These are phyloP conservation scores for Epinotia demarniana DNA, from an alignment of 2,888 invertebrate species.

Conservation along the genomic window DNA sequence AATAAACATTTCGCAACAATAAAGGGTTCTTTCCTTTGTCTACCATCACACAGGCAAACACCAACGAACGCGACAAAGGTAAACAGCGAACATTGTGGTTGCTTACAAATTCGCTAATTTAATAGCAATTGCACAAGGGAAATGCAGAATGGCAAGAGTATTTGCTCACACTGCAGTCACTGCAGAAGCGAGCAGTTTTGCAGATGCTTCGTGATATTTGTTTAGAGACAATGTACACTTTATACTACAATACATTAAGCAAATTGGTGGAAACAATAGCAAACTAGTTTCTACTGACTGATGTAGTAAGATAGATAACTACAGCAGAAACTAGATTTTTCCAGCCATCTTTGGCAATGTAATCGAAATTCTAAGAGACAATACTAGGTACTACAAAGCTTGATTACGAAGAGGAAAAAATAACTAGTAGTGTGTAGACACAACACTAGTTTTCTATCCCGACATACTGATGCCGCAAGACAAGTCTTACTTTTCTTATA, in stretches of 20 bases:
- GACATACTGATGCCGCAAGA: background rate
- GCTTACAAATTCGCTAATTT: constrained; percentile 45
- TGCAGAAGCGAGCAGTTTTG: constrained; percentile 32
- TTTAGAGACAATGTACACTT: constrained; percentile 13
- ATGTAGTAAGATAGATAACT: background rate
- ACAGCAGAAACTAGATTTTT: background rate
- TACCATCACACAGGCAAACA: constrained; percentile 34
- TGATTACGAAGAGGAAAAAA: too few species aligned
- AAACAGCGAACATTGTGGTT: constrained; percentile 41
- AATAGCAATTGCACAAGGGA: constrained; percentile 43
- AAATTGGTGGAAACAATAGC: constrained; percentile 10
- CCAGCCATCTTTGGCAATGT: background rate
- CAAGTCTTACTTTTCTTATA: constrained; percentile 23
- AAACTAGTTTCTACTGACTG: background rate
- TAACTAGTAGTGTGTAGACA: too few species aligned
- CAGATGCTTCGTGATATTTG: constrained; percentile 17
- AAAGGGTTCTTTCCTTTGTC: constrained; percentile 39
- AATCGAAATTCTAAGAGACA: too few species aligned
- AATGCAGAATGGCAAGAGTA: constrained; percentile 41
- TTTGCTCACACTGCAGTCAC: constrained; percentile 39
- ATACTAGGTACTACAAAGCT: too few species aligned
- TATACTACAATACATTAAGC: background rate
- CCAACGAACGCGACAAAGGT: constrained; percentile 44
- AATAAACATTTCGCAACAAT: constrained; percentile 35
- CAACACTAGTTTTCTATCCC: background rate